phyloP scores from a whole-genome alignment of 2,888 invertebrate species.

The Flabesymbios commensalis region DNA sequence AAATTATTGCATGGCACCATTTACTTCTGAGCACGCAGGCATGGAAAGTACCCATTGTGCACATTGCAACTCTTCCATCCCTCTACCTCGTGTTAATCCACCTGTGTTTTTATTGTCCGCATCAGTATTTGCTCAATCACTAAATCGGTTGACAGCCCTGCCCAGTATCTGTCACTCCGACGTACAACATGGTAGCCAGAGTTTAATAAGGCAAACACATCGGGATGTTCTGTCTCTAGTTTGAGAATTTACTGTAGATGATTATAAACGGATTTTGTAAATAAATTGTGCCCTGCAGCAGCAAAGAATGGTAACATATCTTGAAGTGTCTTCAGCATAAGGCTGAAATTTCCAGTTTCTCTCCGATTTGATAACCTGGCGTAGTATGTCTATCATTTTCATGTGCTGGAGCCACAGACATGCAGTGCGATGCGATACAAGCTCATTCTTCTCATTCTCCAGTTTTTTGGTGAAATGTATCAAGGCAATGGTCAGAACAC shows the following conservation, averaged over 20 bases:
- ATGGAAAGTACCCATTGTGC: conserved; percentile 27
- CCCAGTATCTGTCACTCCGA: conserved; percentile 36
- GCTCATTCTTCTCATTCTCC: too few species aligned
- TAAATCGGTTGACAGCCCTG: conserved; percentile 39
- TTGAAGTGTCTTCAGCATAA: conserved; percentile 30
- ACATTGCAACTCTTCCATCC: conserved; percentile 18
- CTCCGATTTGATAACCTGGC: conserved; percentile 35
- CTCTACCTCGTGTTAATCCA: conserved; percentile 27
- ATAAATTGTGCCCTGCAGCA: conserved; percentile 51
- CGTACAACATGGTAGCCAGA: conserved; percentile 30
- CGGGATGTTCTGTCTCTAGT: conserved; percentile 31
- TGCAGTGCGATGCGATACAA: too few species aligned
- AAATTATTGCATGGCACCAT: conserved; percentile 24
- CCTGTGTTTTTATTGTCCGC: conserved; percentile 37
- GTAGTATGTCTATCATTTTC: conserved; percentile 35
- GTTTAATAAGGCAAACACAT: conserved; percentile 23
- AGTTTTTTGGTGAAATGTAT: too few species aligned
- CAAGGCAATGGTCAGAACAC: too few species aligned
- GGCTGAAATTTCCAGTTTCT: conserved; percentile 36
- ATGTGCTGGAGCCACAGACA: conserved; percentile 36
- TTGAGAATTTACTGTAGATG: conserved; percentile 38
- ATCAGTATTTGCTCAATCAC: conserved; percentile 42
- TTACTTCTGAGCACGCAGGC: conserved; percentile 26
- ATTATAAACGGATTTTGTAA: conserved; percentile 37
- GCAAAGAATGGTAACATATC: conserved; percentile 38